Percentiles rank a stretch among this genome's conserved stretches.
These are phyloP conservation scores for Atlantisia rogersi DNA, from an alignment of 2,113 vertebrate genomes.

Conservation along the genomic window DNA sequence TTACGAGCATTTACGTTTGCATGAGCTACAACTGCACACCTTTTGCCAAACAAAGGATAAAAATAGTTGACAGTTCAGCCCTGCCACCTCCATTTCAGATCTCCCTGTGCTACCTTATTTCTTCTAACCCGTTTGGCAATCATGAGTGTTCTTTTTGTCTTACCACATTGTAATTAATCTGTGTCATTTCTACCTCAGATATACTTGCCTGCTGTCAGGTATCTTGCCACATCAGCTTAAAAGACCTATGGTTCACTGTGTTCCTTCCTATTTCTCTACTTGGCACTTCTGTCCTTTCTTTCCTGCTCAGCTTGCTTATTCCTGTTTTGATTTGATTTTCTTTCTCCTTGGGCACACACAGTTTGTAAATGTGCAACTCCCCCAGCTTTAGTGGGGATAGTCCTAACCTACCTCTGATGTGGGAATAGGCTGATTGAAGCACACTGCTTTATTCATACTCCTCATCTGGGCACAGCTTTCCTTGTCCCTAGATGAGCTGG, in stretches of 20 bases:
- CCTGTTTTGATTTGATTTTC: neutral
- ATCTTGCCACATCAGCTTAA: neutral
- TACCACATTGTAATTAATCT: neutral
- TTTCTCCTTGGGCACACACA: neutral
- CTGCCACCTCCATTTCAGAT: neutral
- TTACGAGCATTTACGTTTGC: neutral
- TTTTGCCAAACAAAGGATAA: neutral
- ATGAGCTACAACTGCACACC: neutral
- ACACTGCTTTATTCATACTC: neutral
- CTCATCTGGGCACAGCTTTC: neutral
- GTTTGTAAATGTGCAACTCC: neutral
- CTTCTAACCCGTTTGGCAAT: neutral
- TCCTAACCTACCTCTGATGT: neutral
- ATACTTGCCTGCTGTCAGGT: neutral
- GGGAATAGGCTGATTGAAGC: neutral
- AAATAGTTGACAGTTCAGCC: neutral
- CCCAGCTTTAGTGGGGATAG: neutral
- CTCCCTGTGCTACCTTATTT: neutral
- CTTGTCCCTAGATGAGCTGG: neutral
- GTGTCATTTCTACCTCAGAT: neutral
- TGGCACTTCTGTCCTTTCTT: neutral
- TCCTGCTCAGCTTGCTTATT: neutral
- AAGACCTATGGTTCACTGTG: neutral
- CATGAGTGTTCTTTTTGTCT: neutral
- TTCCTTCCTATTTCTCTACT: neutral